Percentiles rank a stretch among this genome's conserved stretches.
Conservation (phyloP, 2,797 vertebrate species). For the Kryptopterus vitreolus region DNA sequence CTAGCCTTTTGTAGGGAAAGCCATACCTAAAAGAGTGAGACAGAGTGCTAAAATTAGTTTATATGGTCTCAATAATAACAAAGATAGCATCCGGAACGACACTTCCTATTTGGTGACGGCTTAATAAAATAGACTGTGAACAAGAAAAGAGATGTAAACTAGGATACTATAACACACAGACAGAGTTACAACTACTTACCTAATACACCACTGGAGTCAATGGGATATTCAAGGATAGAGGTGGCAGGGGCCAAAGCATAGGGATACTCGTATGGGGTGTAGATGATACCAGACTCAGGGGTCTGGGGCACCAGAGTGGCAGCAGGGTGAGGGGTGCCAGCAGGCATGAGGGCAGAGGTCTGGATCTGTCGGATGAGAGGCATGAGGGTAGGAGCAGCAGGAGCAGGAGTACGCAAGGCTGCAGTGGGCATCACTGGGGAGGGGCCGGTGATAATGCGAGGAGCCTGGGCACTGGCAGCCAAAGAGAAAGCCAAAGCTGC, state of each 20-base stretch:
- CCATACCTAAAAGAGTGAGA: constrained; percentile 99
- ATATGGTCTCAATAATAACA: constrained; percentile 23
- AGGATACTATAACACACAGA: neutral
- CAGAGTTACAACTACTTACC: constrained; percentile 75
- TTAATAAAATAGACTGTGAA: neutral
- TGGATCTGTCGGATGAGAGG: constrained; percentile 99
- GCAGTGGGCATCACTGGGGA: constrained; percentile 87
- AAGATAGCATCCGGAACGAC: neutral
- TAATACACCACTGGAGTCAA: constrained; percentile 97
- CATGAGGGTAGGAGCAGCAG: constrained; percentile 93
- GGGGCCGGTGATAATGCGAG: constrained; percentile 92
- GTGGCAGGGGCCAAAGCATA: constrained; percentile 94
- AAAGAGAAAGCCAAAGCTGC: constrained; percentile 90
- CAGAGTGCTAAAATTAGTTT: constrained; percentile 83
- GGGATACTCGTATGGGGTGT: constrained; percentile 97
- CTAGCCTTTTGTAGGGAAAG: constrained; percentile 99
- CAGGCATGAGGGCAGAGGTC: constrained; percentile 89
- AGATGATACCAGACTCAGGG: constrained; percentile 92
- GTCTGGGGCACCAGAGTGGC: constrained; percentile 87
- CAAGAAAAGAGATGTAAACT: neutral
- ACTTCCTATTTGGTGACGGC: neutral
- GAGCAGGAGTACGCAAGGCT: constrained; percentile 85
- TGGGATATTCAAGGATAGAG: constrained; percentile 98
- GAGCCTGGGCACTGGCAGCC: constrained; percentile 91
- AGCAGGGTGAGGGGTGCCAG: constrained; percentile 88